Percentiles rank a stretch among this genome's conserved stretches.
Conservation (phyloP, 2,797 vertebrate genomes). For the Parotocinclus haroldoi region DNA sequence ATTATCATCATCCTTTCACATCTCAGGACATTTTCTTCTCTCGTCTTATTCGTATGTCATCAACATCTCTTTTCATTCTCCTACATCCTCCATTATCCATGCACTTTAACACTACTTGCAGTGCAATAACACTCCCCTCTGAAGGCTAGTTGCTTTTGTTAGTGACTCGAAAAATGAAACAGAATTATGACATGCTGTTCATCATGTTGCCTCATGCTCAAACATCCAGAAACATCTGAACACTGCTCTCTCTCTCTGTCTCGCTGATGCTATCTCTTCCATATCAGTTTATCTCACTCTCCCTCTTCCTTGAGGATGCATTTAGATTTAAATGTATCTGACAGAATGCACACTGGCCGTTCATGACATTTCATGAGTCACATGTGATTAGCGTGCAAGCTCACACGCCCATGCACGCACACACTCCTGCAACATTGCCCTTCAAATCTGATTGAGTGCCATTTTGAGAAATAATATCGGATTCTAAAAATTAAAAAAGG, state of each 20-base stretch:
- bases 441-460: neutral
- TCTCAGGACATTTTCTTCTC: too few species aligned
- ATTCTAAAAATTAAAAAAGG: too few species aligned
- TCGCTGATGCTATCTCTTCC: neutral
- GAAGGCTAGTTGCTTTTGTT: too few species aligned
- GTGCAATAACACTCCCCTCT: too few species aligned
- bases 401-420: conserved; percentile 2
- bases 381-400: conserved; percentile 8
- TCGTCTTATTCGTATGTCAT: too few species aligned
- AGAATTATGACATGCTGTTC: neutral
- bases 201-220: neutral
- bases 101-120: too few species aligned
- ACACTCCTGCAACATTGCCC: neutral
- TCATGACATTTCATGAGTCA: conserved; percentile 36
- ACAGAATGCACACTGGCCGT: conserved; percentile 35
- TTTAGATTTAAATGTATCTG: conserved; percentile 17
- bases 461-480: neutral
- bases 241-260: neutral
- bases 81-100: too few species aligned
- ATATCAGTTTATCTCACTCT: neutral
- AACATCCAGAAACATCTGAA: conserved; percentile 5
- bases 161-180: too few species aligned
- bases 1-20: too few species aligned
- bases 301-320: conserved; percentile 7
- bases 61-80: too few species aligned